These are phyloP conservation scores for Daubentonia madagascariensis DNA, from an alignment of 2,113 vertebrate species.

Conservation along the genomic window DNA sequence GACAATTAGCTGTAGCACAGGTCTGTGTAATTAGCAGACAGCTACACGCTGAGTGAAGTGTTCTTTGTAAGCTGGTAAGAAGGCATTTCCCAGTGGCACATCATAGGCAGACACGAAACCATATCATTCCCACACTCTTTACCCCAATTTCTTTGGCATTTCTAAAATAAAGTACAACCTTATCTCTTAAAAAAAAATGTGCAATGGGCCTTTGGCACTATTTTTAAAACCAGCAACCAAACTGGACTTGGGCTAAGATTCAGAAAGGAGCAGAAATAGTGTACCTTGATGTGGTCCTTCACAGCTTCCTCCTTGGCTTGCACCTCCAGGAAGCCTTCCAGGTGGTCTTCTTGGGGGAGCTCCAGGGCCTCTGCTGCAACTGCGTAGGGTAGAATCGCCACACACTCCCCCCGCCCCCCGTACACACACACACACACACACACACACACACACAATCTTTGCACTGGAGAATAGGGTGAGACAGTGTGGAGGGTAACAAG, in stretches of 20 bases:
- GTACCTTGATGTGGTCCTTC: background rate
- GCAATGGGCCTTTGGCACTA: background rate
- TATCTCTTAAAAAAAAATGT: background rate
- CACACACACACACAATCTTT: too few species aligned
- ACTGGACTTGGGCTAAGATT: background rate
- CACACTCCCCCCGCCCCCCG: fast-evolving
- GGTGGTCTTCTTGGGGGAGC: background rate
- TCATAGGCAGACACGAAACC: background rate
- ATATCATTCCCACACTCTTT: background rate
- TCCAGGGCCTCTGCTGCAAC: background rate
- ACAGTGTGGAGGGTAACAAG: background rate
- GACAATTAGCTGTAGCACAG: conserved; percentile 24
- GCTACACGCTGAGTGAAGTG: conserved; percentile 40
- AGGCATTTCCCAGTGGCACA: conserved; percentile 26
- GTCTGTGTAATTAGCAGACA: conserved; percentile 66
- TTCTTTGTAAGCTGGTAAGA: conserved; percentile 53
- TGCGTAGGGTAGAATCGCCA: background rate
- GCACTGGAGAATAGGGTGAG: background rate
- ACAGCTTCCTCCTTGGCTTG: background rate
- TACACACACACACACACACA: background rate
- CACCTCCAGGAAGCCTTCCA: background rate
- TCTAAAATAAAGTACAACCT: background rate
- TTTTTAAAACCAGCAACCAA: background rate
- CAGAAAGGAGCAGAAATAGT: background rate
- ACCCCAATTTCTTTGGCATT: background rate